A percentile compares a stretch with the other conserved stretches of the same genome.
phyloP scores from a whole-genome alignment of 2,888 invertebrate genomes.

The Gibbula magus region DNA sequence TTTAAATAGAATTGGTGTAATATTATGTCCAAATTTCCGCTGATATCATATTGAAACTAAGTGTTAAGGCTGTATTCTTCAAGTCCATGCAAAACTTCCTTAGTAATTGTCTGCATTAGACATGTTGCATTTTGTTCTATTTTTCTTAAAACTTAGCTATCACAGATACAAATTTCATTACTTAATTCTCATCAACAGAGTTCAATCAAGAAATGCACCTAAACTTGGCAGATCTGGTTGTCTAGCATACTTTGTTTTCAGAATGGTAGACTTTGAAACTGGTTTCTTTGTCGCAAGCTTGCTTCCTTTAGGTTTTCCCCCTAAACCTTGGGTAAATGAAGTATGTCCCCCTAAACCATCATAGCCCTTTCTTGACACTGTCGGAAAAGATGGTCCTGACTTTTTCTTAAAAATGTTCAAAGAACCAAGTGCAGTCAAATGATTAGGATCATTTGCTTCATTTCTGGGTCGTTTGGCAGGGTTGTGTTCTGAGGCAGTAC shows the following conservation, averaged over 20 bases:
- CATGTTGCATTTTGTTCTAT: no score
- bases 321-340: slow-evolving; percentile 53
- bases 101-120: no score
- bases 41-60: no score
- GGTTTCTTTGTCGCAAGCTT: slow-evolving; percentile 31
- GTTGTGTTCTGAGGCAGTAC: slow-evolving; percentile 48
- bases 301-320: slow-evolving; percentile 35
- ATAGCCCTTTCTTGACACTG: slow-evolving; percentile 59
- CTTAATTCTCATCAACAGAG: no score
- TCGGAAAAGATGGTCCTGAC: slow-evolving; percentile 37
- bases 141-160: no score
- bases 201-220: slow-evolving; percentile 45
- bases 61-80: no score
- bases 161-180: no score
- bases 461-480: slow-evolving; percentile 42
- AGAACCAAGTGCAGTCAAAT: slow-evolving; percentile 37
- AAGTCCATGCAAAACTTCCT: no score
- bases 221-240: slow-evolving; percentile 48
- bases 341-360: slow-evolving; percentile 67
- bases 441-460: slow-evolving; percentile 37
- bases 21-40: no score
- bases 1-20: no score
- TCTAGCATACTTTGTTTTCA: neutral
- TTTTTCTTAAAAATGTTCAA: slow-evolving; percentile 65
- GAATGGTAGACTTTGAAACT: neutral